Evolutionary conservation across 2,113 vertebrate genomes (phyloP).

Genomic region (Phalacrocorax pelagicus): DNA sequence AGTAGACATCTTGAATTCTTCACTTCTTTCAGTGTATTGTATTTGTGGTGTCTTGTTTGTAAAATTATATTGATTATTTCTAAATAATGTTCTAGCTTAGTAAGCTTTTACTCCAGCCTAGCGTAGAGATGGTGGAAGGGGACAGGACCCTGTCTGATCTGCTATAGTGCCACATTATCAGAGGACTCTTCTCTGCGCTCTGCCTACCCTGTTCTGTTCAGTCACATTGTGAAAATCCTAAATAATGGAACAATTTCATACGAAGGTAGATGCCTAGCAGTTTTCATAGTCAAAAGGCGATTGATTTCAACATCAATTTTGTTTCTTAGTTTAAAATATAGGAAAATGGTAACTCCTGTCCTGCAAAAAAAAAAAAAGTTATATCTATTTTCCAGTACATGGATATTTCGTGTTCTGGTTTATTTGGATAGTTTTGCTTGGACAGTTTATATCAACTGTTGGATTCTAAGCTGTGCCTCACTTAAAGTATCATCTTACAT

Average conservation of each 20-base stretch:
- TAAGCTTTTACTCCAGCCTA: not conserved
- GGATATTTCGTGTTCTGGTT: not conserved
- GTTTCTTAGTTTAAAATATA: not conserved
- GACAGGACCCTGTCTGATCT: not conserved
- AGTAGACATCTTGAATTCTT: not conserved
- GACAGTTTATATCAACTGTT: not conserved
- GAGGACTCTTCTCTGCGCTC: not conserved
- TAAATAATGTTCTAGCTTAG: not conserved
- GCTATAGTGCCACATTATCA: not conserved
- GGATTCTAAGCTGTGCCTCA: not conserved
- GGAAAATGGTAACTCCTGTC: not conserved
- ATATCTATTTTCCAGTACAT: not conserved
- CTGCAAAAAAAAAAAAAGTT: not conserved
- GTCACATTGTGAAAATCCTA: not conserved
- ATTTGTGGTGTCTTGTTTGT: constrained; percentile 19
- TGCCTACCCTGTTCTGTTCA: not conserved
- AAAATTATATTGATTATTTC: not conserved
- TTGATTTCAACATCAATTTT: not conserved
- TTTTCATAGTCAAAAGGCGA: not conserved
- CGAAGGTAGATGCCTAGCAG: not conserved
- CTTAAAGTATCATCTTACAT: not conserved
- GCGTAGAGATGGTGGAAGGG: not conserved
- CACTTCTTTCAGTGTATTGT: not conserved
- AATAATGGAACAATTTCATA: not conserved
- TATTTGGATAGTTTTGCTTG: not conserved